A percentile compares a stretch with the other conserved stretches of the same genome.
phyloP scores from a whole-genome alignment of 2,113 vertebrate genomes.

The Eptatretus burgeri region DNA sequence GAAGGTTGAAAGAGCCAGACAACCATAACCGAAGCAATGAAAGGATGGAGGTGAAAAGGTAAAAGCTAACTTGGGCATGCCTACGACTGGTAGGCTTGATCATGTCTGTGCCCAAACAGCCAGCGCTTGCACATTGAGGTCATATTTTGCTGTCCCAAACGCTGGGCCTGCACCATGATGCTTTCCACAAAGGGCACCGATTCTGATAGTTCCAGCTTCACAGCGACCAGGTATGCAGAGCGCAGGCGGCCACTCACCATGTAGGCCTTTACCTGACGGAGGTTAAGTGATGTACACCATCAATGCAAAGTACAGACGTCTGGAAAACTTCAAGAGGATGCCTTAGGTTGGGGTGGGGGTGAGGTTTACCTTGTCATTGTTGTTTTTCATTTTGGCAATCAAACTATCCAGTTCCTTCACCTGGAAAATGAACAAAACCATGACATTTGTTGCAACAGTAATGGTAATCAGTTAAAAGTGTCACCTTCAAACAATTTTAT shows the following conservation, averaged over 20 bases:
- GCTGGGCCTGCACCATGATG: constrained; percentile 32
- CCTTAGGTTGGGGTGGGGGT: too few relatives aligned
- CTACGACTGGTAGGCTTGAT: too few relatives aligned
- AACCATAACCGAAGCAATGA: too few relatives aligned
- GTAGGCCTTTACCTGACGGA: constrained; percentile 48
- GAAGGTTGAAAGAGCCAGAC: too few relatives aligned
- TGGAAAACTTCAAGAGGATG: too few relatives aligned
- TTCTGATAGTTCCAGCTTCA: constrained; percentile 37
- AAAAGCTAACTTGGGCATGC: too few relatives aligned
- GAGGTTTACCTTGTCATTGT: constrained; percentile 53
- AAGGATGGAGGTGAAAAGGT: too few relatives aligned
- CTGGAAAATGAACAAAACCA: constrained; percentile 12
- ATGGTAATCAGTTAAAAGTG: too few relatives aligned
- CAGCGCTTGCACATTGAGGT: constrained; percentile 65
- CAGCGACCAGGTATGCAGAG: constrained; percentile 55
- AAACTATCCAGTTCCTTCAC: constrained; percentile 55
- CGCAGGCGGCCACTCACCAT: constrained; percentile 51
- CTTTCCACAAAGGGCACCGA: constrained; percentile 46
- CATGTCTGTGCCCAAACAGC: constrained; percentile 33
- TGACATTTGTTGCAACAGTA: too few relatives aligned
- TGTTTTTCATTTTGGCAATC: constrained; percentile 51
- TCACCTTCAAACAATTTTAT: too few relatives aligned
- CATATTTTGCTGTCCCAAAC: constrained; percentile 35
- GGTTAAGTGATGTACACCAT: not conserved
- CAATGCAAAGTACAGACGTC: too few relatives aligned